These are phyloP conservation scores for Dolichoris vasculosae DNA, from an alignment of 1,140 invertebrate species.

Conservation along the genomic window DNA sequence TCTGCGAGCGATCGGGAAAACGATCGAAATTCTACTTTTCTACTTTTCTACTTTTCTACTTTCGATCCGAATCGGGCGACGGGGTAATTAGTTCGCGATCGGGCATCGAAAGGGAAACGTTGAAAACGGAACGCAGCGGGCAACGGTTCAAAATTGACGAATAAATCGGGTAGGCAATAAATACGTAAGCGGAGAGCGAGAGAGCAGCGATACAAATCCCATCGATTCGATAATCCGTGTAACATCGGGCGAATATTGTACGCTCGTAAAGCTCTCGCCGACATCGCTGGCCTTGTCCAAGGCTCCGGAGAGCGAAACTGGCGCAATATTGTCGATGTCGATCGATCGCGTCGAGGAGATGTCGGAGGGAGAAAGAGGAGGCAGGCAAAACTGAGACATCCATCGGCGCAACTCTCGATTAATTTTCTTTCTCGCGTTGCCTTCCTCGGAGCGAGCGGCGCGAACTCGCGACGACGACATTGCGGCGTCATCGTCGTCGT, in stretches of 20 bases:
- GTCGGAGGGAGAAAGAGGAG: not conserved
- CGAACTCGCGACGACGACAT: not conserved
- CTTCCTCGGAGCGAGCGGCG: no score
- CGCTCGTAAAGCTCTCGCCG: not conserved
- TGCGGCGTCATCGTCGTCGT: not conserved
- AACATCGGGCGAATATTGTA: not conserved
- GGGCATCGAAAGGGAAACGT: not conserved
- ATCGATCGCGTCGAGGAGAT: not conserved
- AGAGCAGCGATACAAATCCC: not conserved
- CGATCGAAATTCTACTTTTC: no score
- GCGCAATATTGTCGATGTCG: slow-evolving; percentile 14
- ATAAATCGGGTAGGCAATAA: not conserved
- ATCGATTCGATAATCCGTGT: not conserved
- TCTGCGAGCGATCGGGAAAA: no score
- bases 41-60: no score
- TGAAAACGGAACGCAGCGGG: not conserved
- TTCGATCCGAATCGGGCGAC: no score
- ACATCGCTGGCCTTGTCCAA: not conserved
- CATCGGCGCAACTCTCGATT: not conserved
- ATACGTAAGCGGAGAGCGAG: not conserved
- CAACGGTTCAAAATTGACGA: not conserved
- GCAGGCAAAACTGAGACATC: not conserved
- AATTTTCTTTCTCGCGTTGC: not conserved
- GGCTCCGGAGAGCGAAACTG: not conserved
- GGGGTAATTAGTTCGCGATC: not conserved